Evolutionary conservation across 2,888 invertebrate genomes (phyloP).

Genomic region (Acrobasis suavella): DNA sequence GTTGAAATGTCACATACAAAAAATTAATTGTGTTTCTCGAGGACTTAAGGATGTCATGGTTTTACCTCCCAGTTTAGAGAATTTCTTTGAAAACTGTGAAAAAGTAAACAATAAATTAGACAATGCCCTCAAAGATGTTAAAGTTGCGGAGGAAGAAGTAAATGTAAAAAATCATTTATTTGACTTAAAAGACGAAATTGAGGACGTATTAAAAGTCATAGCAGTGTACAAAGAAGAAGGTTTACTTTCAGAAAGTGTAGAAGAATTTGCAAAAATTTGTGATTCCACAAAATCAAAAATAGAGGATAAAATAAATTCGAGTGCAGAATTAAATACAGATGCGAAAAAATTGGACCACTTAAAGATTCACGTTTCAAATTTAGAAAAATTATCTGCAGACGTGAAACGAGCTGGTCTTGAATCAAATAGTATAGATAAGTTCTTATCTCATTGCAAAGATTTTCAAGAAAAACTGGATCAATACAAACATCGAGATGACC

Average conservation of each 20-base stretch:
- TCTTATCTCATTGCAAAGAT: conserved; percentile 41
- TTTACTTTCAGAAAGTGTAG: not conserved
- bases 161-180: not conserved
- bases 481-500: conserved; percentile 29
- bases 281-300: conserved; percentile 7
- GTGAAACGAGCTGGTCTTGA: conserved; percentile 33
- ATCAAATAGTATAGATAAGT: conserved; percentile 38
- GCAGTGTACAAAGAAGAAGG: conserved; percentile 12
- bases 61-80: conserved; percentile 7
- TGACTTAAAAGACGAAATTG: conserved; percentile 4
- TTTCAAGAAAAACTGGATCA: conserved; percentile 41
- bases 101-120: conserved; percentile 6
- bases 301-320: not conserved
- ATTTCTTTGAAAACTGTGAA: conserved; percentile 14
- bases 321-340: not conserved
- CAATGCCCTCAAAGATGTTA: not conserved
- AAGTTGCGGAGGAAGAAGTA: not conserved
- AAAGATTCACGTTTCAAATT: conserved; percentile 37
- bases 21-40: conserved; percentile 37
- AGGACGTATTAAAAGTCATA: not conserved
- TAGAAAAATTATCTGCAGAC: conserved; percentile 38
- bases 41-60: conserved; percentile 31
- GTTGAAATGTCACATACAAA: conserved; percentile 37
- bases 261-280: conserved; percentile 10
- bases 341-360: conserved; percentile 5